Conservation (phyloP, 2,888 invertebrate species). For the Agrochola litura region DNA sequence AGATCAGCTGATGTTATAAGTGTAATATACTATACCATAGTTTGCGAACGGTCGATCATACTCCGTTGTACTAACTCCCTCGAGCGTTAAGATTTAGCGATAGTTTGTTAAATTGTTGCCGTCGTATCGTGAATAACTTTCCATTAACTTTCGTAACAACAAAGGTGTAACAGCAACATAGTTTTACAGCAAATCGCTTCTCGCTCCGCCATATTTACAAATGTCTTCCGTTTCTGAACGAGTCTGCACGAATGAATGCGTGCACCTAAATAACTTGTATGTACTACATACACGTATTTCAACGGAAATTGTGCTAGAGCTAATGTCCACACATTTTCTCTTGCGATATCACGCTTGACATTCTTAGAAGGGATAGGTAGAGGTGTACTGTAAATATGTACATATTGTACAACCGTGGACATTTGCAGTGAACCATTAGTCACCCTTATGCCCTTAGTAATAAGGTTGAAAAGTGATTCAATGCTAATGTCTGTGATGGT, state of each 20-base stretch:
- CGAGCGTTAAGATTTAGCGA: slow-evolving; percentile 75
- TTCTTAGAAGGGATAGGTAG: slow-evolving; percentile 57
- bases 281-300: slow-evolving; percentile 51
- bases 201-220: slow-evolving; percentile 59
- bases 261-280: slow-evolving; percentile 57
- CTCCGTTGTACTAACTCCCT: slow-evolving; percentile 63
- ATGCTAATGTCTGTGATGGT: too few species aligned
- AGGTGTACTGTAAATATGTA: background rate
- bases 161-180: slow-evolving; percentile 68
- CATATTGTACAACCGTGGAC: background rate
- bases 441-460: too few species aligned
- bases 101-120: slow-evolving; percentile 63
- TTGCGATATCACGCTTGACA: slow-evolving; percentile 37
- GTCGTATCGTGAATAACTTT: slow-evolving; percentile 70
- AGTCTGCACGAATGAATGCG: slow-evolving; percentile 62
- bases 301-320: slow-evolving; percentile 70
- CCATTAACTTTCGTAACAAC: slow-evolving; percentile 70
- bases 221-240: slow-evolving; percentile 66
- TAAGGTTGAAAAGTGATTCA: too few species aligned
- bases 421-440: too few species aligned
- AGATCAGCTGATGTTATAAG: slow-evolving; percentile 46
- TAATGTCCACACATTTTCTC: slow-evolving; percentile 66
- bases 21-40: slow-evolving; percentile 49
- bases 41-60: slow-evolving; percentile 57
- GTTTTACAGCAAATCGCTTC: slow-evolving; percentile 65